Conservation (phyloP, 30 jellyfish, hydroid and myxozoan species). For the Cassiopea andromeda region DNA sequence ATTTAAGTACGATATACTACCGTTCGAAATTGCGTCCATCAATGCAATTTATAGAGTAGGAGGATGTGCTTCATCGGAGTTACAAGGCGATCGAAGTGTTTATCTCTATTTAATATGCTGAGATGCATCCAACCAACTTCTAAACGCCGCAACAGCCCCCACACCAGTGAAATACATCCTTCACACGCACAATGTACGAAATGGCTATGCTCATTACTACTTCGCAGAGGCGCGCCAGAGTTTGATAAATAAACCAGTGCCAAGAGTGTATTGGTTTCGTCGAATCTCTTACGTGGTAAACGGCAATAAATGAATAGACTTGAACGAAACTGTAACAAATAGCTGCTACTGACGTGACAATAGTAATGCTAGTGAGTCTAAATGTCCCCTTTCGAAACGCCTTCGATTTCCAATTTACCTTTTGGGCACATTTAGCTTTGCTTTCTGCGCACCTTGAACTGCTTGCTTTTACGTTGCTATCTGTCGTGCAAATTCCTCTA, state of each 20-base stretch:
- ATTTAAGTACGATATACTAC: no score
- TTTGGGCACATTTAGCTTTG: not conserved
- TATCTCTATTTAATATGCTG: not conserved
- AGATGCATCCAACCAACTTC: not conserved
- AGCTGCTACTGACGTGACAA: slow-evolving; percentile 43
- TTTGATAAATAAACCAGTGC: slow-evolving; percentile 72
- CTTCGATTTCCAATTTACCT: slow-evolving; percentile 9
- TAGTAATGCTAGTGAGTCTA: slow-evolving; percentile 43
- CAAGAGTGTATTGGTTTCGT: slow-evolving; percentile 15
- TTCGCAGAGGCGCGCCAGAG: slow-evolving; percentile 49
- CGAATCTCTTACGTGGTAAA: slow-evolving; percentile 30
- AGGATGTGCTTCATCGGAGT: no score
- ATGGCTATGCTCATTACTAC: slow-evolving; percentile 43
- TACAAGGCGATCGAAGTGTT: not conserved
- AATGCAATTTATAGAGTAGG: no score
- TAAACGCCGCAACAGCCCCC: not conserved
- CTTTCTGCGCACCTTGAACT: not conserved
- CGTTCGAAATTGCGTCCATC: no score
- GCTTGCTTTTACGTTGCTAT: not conserved
- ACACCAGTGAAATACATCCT: not conserved
- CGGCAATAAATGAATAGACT: slow-evolving; percentile 41
- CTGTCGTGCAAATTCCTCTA: not conserved
- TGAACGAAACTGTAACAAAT: slow-evolving; percentile 42
- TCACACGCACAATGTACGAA: slow-evolving; percentile 54
- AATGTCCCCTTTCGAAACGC: slow-evolving; percentile 3